Conservation (phyloP, 2,113 vertebrate species). For the Meles meles region DNA sequence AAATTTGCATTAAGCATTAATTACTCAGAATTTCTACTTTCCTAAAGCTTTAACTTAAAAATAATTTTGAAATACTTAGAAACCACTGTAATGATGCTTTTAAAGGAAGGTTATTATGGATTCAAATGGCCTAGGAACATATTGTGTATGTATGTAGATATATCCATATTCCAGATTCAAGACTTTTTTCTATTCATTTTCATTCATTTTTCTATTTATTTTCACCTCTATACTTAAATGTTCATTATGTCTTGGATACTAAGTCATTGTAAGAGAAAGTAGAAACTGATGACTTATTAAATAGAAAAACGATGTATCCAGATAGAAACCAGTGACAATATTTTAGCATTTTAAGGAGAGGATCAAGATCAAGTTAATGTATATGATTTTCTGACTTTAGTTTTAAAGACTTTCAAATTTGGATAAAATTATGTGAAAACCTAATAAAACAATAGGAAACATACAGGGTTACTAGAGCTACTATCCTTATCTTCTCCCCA, state of each 20-base stretch:
- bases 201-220: background rate
- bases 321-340: background rate
- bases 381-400: background rate
- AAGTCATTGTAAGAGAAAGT: background rate
- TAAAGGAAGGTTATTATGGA: background rate
- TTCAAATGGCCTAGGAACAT: background rate
- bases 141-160: background rate
- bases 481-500: background rate
- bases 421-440: background rate
- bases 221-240: background rate
- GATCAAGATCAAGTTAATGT: background rate
- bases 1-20: background rate
- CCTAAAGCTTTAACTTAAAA: slow-evolving; percentile 10
- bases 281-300: background rate
- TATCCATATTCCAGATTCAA: background rate
- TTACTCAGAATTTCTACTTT: background rate
- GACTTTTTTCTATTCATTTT: background rate
- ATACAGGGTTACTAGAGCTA: background rate
- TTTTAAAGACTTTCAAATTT: background rate
- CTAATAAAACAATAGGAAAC: background rate
- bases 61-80: background rate
- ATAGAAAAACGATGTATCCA: background rate
- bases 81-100: background rate
- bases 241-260: background rate
- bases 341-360: background rate